phyloP scores from a whole-genome alignment of 1,140 invertebrate genomes.

The Leucophenga varia region DNA sequence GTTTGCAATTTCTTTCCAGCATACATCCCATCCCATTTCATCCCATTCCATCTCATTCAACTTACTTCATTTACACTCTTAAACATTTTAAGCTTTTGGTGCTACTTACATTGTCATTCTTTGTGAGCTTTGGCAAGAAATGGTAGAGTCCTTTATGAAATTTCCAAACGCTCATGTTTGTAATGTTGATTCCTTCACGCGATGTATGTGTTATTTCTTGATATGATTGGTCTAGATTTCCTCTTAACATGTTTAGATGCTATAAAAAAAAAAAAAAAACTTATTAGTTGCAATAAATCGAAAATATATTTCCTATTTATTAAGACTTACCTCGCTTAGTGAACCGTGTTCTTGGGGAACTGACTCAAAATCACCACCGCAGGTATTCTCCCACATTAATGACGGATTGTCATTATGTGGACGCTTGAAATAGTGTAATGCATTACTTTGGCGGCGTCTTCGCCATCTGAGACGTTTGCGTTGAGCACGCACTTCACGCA shows the following conservation, averaged over 20 bases:
- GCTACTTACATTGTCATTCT: no score
- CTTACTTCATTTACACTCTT: no score
- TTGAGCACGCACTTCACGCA: slow-evolving; percentile 26
- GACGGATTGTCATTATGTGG: background rate
- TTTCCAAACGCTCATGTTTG: no score
- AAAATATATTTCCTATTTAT: no score
- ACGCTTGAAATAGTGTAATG: slow-evolving; percentile 17
- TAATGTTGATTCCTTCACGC: no score
- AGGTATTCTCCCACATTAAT: slow-evolving; percentile 43
- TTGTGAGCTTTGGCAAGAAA: no score
- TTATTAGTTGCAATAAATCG: background rate
- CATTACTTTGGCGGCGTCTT: slow-evolving; percentile 28
- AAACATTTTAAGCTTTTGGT: no score
- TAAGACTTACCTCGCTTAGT: slow-evolving; percentile 28
- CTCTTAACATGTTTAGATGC: slow-evolving; percentile 26
- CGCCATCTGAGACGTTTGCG: slow-evolving; percentile 31
- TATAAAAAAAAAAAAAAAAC: slow-evolving; percentile 14
- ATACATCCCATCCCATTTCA: no score
- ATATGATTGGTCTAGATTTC: slow-evolving; percentile 25
- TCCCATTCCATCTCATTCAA: no score
- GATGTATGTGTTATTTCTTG: no score
- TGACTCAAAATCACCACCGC: slow-evolving; percentile 24
- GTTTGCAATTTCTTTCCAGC: no score
- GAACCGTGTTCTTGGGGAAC: background rate
- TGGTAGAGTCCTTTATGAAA: no score